A percentile compares a stretch with the other conserved stretches of the same genome.
Evolutionary conservation across 1,140 invertebrate genomes (phyloP).

Genomic region (Pogonomyrmex californicus): DNA sequence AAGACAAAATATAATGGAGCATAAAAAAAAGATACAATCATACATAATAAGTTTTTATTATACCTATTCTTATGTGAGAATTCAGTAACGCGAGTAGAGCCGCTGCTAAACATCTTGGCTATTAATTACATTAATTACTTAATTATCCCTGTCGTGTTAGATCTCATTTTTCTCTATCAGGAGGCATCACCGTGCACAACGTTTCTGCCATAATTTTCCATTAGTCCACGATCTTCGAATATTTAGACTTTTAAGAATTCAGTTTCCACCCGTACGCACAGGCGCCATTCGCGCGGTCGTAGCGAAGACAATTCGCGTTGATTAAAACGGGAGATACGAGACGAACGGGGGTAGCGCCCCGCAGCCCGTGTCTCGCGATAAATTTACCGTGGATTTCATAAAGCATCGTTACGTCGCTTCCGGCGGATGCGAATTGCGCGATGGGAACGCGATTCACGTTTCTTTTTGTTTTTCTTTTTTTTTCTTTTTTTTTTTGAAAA

Average conservation of each 20-base stretch:
- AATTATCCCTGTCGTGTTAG: no score
- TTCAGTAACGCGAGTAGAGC: no score
- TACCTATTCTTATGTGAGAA: background rate
- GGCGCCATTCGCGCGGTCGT: background rate
- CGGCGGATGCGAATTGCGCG: conserved; percentile 16
- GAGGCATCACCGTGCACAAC: background rate
- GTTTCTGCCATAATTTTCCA: background rate
- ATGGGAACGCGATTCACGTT: background rate
- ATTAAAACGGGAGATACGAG: conserved; percentile 46
- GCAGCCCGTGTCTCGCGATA: conserved; percentile 58
- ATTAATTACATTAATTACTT: no score
- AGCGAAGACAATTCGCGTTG: conserved; percentile 42
- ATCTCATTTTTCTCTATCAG: background rate
- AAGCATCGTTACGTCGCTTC: conserved; percentile 54
- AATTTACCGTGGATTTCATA: conserved; percentile 61
- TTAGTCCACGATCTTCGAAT: conserved; percentile 16
- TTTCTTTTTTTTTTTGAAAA: conserved; percentile 4
- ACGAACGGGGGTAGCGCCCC: conserved; percentile 40
- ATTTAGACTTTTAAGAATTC: conserved; percentile 12
- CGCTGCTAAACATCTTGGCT: no score
- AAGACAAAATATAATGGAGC: no score
- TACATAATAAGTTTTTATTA: background rate
- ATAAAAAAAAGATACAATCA: no score
- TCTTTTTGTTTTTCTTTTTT: background rate
- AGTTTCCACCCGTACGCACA: background rate